phyloP scores from a whole-genome alignment of 30 jellyfish, hydroid and myxozoan genomes.

The Cassiopea andromeda region DNA sequence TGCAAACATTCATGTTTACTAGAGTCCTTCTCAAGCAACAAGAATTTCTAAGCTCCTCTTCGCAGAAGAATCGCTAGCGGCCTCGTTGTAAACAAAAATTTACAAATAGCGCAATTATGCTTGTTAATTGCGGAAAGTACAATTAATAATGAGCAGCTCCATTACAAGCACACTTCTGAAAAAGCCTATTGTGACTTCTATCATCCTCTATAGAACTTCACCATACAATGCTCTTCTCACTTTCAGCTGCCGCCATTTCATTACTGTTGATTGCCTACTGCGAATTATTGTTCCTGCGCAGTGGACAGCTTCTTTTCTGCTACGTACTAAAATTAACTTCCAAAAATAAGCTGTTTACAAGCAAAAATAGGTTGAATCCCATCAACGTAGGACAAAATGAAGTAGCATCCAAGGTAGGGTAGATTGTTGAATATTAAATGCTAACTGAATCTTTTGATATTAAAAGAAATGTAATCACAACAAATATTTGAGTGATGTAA shows the following conservation, averaged over 20 bases:
- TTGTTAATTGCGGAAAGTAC: background rate
- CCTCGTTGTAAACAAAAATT: background rate
- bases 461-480: no score
- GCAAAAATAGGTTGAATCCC: no score
- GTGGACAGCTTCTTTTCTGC: background rate
- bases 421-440: no score
- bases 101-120: background rate
- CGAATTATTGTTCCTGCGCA: constrained; percentile 2
- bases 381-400: no score
- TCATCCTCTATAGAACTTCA: background rate
- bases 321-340: no score
- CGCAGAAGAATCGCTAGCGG: background rate
- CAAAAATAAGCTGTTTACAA: no score
- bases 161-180: background rate
- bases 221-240: background rate
- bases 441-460: no score
- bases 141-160: background rate
- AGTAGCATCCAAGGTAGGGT: no score
- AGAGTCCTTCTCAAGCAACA: no score
- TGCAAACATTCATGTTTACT: no score
- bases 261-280: background rate
- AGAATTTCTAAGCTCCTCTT: no score
- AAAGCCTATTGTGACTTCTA: constrained; percentile 13
- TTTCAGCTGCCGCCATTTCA: constrained; percentile 28
- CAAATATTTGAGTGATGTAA: no score